Base-by-base conservation (phyloP, 2,888 invertebrate species). In the Archips crataeganus region DNA sequence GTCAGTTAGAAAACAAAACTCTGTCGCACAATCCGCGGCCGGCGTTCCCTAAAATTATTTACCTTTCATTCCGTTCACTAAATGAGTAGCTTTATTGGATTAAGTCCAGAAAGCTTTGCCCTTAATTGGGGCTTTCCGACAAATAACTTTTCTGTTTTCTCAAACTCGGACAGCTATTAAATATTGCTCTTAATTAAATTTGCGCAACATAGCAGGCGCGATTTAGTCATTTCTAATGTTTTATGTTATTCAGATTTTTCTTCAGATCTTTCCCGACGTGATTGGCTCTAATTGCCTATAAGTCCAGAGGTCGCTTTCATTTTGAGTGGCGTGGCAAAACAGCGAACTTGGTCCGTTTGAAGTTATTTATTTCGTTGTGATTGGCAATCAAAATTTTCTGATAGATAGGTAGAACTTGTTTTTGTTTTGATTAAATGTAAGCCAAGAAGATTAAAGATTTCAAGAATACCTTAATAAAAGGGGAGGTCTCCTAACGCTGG, bases 1-100 rank as follows among this genome's bases (percentile, higher is more conserved):
- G 84, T 82, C 80, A 78, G 78, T 80, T 79, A 72, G 80, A 79
- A 82, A 86, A 86, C 84, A 85, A 83, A 85, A 86, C 84, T 85
- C 81, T 82, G 87, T 83, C 80, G 82, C 81, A 80, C 81, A 84
- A 84, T 85, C 84, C 81, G 82, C 84, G 80, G 79, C 77, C 81
- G 79, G 75, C 77, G 76, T 84, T 84, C 84, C 88, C 86, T 89
- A 89, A 93, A 91, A 93, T 92, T 91, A 93, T 92, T 93, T 93
- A 93, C 92, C 90, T 92, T 92, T 90, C 89, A 90, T 93, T 92
- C 87, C 86, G 88, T 87, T 90, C 90, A 90, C 90, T 92, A 92
- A 94, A 92, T 91, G 92, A 92, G 93, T 92, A 92, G 93, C 88
- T 93, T 94, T 93, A 94, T 93, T 93, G 92, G 93, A 94, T 94